Base-by-base conservation (phyloP, 2,113 vertebrate genomes). In the Chascanopsetta lugubris region DNA sequence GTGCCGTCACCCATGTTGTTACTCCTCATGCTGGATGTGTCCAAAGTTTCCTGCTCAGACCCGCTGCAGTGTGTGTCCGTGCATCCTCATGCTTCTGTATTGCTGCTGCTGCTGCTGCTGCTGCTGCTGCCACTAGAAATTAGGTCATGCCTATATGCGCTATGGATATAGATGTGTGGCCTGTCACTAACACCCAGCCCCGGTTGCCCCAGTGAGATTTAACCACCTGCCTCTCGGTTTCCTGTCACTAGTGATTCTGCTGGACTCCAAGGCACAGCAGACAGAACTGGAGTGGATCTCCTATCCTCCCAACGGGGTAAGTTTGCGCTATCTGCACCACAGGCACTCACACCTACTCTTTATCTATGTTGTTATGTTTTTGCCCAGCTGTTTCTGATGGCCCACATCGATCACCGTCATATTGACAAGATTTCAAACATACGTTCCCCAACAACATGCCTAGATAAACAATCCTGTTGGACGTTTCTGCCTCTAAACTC, bases 251-350 rank as follows among this genome's bases (percentile, higher is more conserved):
- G 97, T 99, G 92, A 94, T 95, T 90, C 93, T 99, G 83, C 89
- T 99, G 94, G 97, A 99, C 91, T 98, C 97, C 83, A 99, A 98
- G 95, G 96, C 96, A 92, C 97, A 98, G 92, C 97, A 99, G 90
- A 99, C 97, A 88, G 97, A 99, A 59, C 87, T 98, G 90, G 97
- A 99, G 92, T 99, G 97, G 97, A 97, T 99, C 92, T 98, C 97
- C 62, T 98, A 95, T 92, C 97, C 97, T 90, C 94, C 97, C 77
- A 97, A 93, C 87, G 97, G 97, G 94, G 97, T 99, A 94, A 93
- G 97, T 79, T 70, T 68, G 64, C 63, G 61, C 8, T 57, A 61
- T 43, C 34, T 61, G 59, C 43, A 50, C 36, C 9, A 5, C 61
- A 43, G 42, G 13, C 61, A 69, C 66, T 51, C 32, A 5, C 30